Conservation (phyloP, 2,888 invertebrate genomes). For the Lepidocyrtoides sp. region DNA sequence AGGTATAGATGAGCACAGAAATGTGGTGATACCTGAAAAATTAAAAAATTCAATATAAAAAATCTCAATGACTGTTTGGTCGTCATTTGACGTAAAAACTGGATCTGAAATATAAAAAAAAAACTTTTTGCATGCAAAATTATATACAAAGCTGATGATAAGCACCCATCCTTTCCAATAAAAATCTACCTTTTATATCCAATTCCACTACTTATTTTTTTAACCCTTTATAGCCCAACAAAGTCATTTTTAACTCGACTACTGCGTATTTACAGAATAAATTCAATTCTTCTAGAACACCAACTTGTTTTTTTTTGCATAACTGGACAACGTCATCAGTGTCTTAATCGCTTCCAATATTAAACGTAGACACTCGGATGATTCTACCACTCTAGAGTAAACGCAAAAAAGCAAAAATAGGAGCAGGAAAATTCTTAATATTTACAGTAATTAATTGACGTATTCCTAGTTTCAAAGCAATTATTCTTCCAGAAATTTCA, state of each 20-base stretch:
- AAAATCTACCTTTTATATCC: neutral
- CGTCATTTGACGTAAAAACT: neutral
- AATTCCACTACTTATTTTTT: neutral
- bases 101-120: neutral
- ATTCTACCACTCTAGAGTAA: no score
- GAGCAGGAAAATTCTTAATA: no score
- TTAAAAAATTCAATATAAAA: neutral
- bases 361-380: no score
- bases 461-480: no score
- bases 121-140: no score
- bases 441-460: no score
- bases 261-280: no score
- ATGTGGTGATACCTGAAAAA: constrained; percentile 87
- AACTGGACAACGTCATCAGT: neutral
- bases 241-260: neutral
- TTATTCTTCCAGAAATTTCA: no score
- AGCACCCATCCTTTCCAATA: neutral
- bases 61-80: neutral
- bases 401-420: no score
- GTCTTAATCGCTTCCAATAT: neutral
- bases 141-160: neutral
- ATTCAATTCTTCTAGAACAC: no score
- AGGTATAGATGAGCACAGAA: constrained; percentile 87
- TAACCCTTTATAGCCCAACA: neutral
- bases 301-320: neutral